Base-by-base conservation (phyloP, 2,888 invertebrate species). In the Synergus laeviventris region DNA sequence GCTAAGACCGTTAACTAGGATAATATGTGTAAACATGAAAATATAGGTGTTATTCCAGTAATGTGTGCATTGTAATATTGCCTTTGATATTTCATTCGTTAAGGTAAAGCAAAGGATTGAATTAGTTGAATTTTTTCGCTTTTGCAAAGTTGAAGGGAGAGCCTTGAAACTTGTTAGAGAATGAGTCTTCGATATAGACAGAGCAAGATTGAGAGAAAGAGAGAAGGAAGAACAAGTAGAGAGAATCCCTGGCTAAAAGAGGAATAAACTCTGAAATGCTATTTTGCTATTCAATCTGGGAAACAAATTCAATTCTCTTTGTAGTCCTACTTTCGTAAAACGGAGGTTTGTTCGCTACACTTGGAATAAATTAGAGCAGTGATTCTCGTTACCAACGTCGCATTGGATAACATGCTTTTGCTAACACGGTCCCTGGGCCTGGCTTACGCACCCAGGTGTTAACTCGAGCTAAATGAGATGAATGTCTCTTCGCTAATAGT, bases 401-500 rank as follows among this genome's bases (percentile, higher is more conserved):
- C 64, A 80, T 81, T 75, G 66, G 76, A 77, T 74, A 80, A 78
- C 66, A 77, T 49, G 76, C 73, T 77, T 84, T 80, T 73, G 81
- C 82, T 84, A 86, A 84, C 82, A 82, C 81, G 74, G 81, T 79
- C 81, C 73, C 75, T 74, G 81, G 80, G 81, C 77, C 81, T 79
- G 60, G 64, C 81, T 86, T 85, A 81, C 83, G 81, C 79, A 78
- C 76, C 77, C 77, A 78, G 80, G 78, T 83, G 86, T 86, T 89
- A 89, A 89, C 84, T 85, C 85, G 83, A 86, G 87, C 86, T 89
- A 88, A 89, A 88, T 85, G 87, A 86, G 87, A 87, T 86, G 85
- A 88, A 88, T 87, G 87, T 85, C 83, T 86, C 84, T 86, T 87
- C 82, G 86, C 87, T 89, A 89, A 89, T 88, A 87, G 87, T 88